Evolutionary conservation across 1,140 invertebrate species (phyloP).

Genomic region (Colletes gigas): DNA sequence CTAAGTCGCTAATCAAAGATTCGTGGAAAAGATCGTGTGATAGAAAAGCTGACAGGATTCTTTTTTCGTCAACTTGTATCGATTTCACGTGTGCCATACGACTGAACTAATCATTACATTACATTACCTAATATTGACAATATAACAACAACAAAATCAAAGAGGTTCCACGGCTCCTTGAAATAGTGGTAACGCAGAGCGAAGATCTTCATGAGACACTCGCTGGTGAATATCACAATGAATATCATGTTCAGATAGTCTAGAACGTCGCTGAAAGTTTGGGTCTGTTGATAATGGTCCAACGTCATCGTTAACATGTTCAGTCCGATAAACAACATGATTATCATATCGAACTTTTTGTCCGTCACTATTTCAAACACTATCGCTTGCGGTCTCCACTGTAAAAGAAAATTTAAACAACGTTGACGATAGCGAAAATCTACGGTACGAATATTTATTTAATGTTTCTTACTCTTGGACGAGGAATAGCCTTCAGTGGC

Average conservation of each 20-base stretch:
- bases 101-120: constrained; percentile 79
- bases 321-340: constrained; percentile 99
- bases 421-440: too few relatives aligned
- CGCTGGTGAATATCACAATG: constrained; percentile 98
- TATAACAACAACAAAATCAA: constrained; percentile 99
- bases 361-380: constrained; percentile 98
- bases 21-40: neutral
- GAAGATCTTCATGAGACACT: constrained; percentile 98
- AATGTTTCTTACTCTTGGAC: constrained; percentile 89
- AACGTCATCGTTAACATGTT: constrained; percentile 99
- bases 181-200: constrained; percentile 98
- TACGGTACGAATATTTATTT: too few relatives aligned
- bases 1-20: constrained; percentile 15
- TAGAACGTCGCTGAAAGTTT: constrained; percentile 90
- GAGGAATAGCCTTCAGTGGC: constrained; percentile 97
- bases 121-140: constrained; percentile 96
- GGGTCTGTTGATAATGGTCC: constrained; percentile 95
- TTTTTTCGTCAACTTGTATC: constrained; percentile 31
- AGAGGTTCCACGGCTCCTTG: constrained; percentile 99
- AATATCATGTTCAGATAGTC: constrained; percentile 98
- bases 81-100: constrained; percentile 79
- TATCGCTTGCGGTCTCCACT: constrained; percentile 97
- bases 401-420: constrained; percentile 70
- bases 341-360: constrained; percentile 99
- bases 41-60: constrained; percentile 73